A percentile compares a stretch with the other conserved stretches of the same genome.
These are phyloP conservation scores for Chironomus striatipennis DNA, from an alignment of 1,140 invertebrate genomes.

Conservation along the genomic window DNA sequence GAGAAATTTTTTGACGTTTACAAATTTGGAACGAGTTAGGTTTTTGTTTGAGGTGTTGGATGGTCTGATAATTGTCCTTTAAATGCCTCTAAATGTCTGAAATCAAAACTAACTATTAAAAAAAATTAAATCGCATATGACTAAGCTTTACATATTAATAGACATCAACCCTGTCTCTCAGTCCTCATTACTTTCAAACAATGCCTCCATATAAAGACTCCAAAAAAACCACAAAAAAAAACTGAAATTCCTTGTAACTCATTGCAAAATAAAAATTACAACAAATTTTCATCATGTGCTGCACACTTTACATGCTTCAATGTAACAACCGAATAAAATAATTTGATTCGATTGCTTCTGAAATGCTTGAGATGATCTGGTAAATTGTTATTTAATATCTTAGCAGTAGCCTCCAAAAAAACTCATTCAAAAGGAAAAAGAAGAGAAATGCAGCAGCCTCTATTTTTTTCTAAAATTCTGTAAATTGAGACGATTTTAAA, in stretches of 20 bases:
- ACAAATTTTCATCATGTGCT: not conserved
- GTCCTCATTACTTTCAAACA: not conserved
- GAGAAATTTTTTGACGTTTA: no score
- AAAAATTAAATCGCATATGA: no score
- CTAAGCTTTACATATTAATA: no score
- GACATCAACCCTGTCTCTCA: no score
- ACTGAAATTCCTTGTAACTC: not conserved
- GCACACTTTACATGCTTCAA: not conserved
- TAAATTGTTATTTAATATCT: conserved; percentile 6
- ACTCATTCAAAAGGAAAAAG: not conserved
- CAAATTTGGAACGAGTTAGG: no score
- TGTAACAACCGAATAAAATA: not conserved
- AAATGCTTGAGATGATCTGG: not conserved
- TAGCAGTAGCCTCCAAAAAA: not conserved
- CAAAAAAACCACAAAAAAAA: not conserved
- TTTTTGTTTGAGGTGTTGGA: no score
- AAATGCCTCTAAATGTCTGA: no score
- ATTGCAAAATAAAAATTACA: not conserved
- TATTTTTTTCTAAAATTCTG: not conserved
- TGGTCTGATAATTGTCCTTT: no score
- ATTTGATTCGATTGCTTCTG: conserved; percentile 1
- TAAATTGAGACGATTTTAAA: not conserved
- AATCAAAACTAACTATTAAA: no score
- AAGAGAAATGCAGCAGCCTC: not conserved
- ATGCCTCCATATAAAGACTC: not conserved